Evolutionary conservation across 2,797 vertebrate genomes (phyloP), one percentile per base, ranked within the genome.

Genomic region (Danio choprae): DNA sequence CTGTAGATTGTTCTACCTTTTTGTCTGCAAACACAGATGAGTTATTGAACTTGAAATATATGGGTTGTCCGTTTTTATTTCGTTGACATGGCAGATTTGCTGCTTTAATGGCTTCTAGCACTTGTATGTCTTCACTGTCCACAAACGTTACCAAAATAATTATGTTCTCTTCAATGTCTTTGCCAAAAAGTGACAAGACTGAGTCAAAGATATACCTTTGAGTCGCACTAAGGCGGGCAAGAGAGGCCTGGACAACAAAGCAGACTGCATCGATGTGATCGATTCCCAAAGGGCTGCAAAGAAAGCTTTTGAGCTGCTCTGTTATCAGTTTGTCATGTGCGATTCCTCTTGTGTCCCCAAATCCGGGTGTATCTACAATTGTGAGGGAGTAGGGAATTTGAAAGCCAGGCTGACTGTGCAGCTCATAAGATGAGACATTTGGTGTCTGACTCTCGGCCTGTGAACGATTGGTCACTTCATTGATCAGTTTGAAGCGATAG

Each of bases 301-400:
- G 74, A 48, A 85, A 87, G 18, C 53, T 48, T 55, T 83, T 82
- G 3, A 82, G 5, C 55, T 84, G 79, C 20, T 86, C 58, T 60
- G 72, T 76, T 4, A 86, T 70, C 59, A 69, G 16, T n/a, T 22
- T 83, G 78, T 90, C 89, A 74, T 74, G 69, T 0, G 76, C 16
- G 0, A 85, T 84, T 53, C 85, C 87, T 41, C 83, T 70, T 1
- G 87, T 88, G 20, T 90, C 87, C 2, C 87, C 89, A 84, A 89
- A 90, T 0, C 90, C 90, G 10, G 90, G 85, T 20, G 86, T 88
- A 43, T 90, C 87, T 0, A 90, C 38, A 1, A 90, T 83, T 22
- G 88, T 90, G 36, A 91, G 0, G 1, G 89, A 89, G 51, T 71
- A 87, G 1, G 76, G 63, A 5, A 85, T 20, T 62, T 81, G 2